Evolutionary conservation across 2,113 vertebrate species (phyloP).

Genomic region (Vireo altiloquus): DNA sequence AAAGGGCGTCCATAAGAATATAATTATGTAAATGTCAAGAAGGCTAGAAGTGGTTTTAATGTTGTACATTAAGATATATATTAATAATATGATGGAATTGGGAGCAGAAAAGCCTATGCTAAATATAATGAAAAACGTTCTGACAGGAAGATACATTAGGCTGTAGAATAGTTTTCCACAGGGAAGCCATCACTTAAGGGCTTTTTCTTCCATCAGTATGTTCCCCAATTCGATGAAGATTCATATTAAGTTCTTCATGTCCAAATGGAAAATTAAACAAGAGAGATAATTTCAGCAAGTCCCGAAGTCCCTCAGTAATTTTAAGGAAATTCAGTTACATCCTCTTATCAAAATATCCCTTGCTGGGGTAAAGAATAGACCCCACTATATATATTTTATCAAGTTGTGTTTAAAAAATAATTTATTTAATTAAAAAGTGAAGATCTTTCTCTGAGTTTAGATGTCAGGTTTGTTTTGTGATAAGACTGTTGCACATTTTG

Average conservation of each 20-base stretch:
- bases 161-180: slow-evolving; percentile 17
- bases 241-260: slow-evolving; percentile 28
- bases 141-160: slow-evolving; percentile 47
- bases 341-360: slow-evolving; percentile 43
- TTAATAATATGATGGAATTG: slow-evolving; percentile 41
- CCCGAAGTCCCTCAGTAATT: slow-evolving; percentile 61
- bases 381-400: neutral
- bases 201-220: slow-evolving; percentile 32
- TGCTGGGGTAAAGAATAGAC: slow-evolving; percentile 17
- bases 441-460: neutral
- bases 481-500: neutral
- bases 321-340: slow-evolving; percentile 38
- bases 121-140: slow-evolving; percentile 21
- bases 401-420: neutral
- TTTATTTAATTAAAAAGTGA: neutral
- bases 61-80: slow-evolving; percentile 50
- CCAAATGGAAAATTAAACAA: slow-evolving; percentile 55
- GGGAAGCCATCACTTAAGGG: slow-evolving; percentile 47
- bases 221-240: slow-evolving; percentile 15
- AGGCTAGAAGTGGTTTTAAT: slow-evolving; percentile 48
- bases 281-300: slow-evolving; percentile 52
- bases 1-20: slow-evolving; percentile 18
- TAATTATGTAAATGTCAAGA: slow-evolving; percentile 58
- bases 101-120: neutral
- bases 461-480: neutral